Percentiles rank a stretch among this genome's conserved stretches.
phyloP scores from a whole-genome alignment of 2,888 invertebrate species.

The Lucinisca nassula region DNA sequence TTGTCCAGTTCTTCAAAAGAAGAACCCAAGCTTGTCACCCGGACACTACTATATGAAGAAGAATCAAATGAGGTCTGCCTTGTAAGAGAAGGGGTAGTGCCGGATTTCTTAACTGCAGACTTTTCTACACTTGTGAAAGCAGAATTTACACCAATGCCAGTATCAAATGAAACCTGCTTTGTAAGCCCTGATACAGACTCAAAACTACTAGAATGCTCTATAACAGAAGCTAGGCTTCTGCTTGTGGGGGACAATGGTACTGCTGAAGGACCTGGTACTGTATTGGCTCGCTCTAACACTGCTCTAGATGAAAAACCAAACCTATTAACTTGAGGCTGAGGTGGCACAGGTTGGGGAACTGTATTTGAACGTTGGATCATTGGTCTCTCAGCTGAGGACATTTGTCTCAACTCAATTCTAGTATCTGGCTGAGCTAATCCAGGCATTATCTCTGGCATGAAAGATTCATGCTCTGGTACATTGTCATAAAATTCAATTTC shows the following conservation, averaged over 20 bases:
- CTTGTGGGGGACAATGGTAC: conserved; percentile 60
- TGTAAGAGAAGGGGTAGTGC: conserved; percentile 62
- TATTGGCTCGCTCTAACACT: conserved; percentile 43
- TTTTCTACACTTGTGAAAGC: conserved; percentile 19
- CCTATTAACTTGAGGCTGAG: neutral
- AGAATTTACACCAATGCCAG: conserved; percentile 7
- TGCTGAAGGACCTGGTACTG: conserved; percentile 47
- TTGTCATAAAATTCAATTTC: conserved; percentile 66
- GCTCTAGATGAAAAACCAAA: conserved; percentile 3
- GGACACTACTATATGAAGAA: conserved; percentile 55
- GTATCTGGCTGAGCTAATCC: conserved; percentile 45
- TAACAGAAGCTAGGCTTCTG: conserved; percentile 28
- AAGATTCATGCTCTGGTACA: conserved; percentile 60
- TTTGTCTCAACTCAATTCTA: conserved; percentile 56
- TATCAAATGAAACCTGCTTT: conserved; percentile 12
- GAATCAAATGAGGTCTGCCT: conserved; percentile 69
- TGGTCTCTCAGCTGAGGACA: conserved; percentile 45
- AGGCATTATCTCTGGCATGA: neutral
- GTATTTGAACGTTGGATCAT: neutral
- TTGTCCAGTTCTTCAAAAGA: conserved; percentile 58
- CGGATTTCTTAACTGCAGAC: conserved; percentile 62
- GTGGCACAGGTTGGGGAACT: neutral
- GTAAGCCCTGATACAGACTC: conserved; percentile 31
- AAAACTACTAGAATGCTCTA: conserved; percentile 60
- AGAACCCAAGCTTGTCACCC: conserved; percentile 63